Percentiles rank a stretch among this genome's conserved stretches.
phyloP scores from a whole-genome alignment of 2,888 invertebrate species.

The Drosophila melanosoma region DNA sequence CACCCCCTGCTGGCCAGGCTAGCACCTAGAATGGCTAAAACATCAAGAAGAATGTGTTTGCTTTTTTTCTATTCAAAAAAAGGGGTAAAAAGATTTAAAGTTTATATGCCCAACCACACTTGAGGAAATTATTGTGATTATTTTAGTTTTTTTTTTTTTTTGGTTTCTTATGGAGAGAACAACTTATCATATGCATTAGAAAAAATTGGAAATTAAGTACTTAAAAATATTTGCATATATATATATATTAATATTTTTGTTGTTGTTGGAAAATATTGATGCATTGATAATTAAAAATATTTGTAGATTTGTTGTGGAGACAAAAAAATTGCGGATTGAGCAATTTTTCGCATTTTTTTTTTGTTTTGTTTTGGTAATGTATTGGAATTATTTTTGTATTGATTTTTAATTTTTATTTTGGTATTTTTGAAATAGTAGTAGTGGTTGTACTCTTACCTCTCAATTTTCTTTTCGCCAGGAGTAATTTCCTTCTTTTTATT shows the following conservation, averaged over 20 bases:
- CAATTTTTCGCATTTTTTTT: conserved; percentile 36
- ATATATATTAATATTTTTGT: conserved; percentile 8
- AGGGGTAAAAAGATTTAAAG: conserved; percentile 8
- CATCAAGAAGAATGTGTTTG: conserved; percentile 28
- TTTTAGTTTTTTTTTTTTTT: conserved; percentile 2
- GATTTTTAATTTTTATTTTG: conserved; percentile 46
- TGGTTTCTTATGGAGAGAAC: conserved; percentile 20
- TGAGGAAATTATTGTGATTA: conserved; percentile 33
- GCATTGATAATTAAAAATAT: conserved; percentile 57
- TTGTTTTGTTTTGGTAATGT: conserved; percentile 33
- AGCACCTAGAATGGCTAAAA: conserved; percentile 35
- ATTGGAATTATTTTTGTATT: conserved; percentile 47
- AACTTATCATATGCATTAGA: conserved; percentile 51
- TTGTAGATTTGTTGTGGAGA: conserved; percentile 62
- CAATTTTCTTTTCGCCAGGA: conserved; percentile 85
- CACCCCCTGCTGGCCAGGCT: conserved; percentile 15
- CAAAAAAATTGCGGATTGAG: conserved; percentile 52
- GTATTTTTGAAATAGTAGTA: conserved; percentile 48
- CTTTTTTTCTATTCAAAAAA: conserved; percentile 43
- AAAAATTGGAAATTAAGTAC: conserved; percentile 53
- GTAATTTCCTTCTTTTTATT: conserved; percentile 85
- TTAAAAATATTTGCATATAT: conserved; percentile 46
- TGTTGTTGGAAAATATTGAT: conserved; percentile 26
- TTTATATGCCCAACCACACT: conserved; percentile 20
- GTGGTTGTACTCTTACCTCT: conserved; percentile 84